Percentiles rank a stretch among this genome's conserved stretches.
These are phyloP conservation scores for Plebejus anna DNA, from an alignment of 2,888 invertebrate species.

Conservation along the genomic window DNA sequence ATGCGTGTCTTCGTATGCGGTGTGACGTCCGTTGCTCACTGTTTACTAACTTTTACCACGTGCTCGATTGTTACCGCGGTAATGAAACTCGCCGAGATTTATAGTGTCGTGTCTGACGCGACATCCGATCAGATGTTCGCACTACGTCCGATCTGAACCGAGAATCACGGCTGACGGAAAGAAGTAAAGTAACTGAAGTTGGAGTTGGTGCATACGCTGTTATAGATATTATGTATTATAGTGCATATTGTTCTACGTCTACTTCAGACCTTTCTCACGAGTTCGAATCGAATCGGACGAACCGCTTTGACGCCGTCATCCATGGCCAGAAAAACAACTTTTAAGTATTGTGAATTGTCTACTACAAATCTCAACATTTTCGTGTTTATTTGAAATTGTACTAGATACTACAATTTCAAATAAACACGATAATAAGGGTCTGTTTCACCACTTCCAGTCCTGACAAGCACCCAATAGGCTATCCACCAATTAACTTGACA, in stretches of 20 bases:
- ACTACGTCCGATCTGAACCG: neutral
- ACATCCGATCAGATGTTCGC: slow-evolving; percentile 6
- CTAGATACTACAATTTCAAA: neutral
- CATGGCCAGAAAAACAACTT: neutral
- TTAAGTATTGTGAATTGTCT: neutral
- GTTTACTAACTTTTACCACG: slow-evolving; percentile 72
- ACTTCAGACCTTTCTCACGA: neutral
- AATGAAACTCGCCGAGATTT: slow-evolving; percentile 55
- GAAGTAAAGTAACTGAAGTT: neutral
- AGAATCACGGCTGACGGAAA: neutral
- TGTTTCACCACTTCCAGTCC: neutral
- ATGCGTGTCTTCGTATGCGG: slow-evolving; percentile 67
- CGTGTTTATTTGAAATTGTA: neutral
- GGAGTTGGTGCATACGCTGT: too few species aligned
- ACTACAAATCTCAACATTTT: neutral
- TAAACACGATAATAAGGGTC: too few species aligned
- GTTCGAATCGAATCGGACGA: too few species aligned
- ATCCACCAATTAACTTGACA: too few species aligned
- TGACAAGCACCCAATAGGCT: too few species aligned
- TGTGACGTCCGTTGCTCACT: slow-evolving; percentile 59
- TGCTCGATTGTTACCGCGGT: slow-evolving; percentile 65
- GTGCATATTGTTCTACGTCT: neutral
- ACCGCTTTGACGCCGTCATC: neutral
- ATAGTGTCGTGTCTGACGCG: slow-evolving; percentile 35
- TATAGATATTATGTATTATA: too few species aligned